These are phyloP conservation scores for Adelges cooleyi DNA, from an alignment of 1,140 invertebrate species.

Conservation along the genomic window DNA sequence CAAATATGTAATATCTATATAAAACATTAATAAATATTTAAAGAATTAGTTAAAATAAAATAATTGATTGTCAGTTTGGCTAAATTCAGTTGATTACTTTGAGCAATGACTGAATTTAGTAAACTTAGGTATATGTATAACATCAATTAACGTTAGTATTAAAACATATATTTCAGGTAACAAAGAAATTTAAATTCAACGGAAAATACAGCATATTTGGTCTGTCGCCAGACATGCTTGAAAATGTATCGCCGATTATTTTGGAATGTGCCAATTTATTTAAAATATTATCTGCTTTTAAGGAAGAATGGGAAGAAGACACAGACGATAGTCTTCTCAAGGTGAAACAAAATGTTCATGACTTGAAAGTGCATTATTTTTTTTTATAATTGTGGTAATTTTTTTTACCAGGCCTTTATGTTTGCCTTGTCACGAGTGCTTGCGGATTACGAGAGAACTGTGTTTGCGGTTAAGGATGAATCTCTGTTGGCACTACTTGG, in stretches of 20 bases:
- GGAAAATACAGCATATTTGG: slow-evolving; percentile 6
- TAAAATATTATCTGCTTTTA: neutral
- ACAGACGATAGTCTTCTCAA: neutral
- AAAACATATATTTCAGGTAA: slow-evolving; percentile 21
- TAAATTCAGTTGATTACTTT: no score
- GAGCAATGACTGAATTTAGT: no score
- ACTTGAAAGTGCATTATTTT: neutral
- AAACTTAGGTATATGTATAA: no score
- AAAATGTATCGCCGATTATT: neutral
- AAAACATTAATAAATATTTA: no score
- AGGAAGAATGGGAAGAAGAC: neutral
- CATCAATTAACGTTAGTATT: no score
- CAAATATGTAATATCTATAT: no score
- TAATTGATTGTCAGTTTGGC: no score
- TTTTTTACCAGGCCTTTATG: slow-evolving; percentile 4
- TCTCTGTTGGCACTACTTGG: neutral
- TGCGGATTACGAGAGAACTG: slow-evolving; percentile 2
- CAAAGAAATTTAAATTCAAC: neutral
- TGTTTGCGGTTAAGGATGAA: neutral
- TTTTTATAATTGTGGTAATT: neutral
- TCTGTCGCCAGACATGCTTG: slow-evolving; percentile 8
- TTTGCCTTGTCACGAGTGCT: neutral
- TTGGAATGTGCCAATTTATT: slow-evolving; percentile 13
- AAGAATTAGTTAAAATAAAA: no score
- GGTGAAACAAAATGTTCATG: neutral